These are phyloP conservation scores for Urophycis tenuis DNA, from an alignment of 2,797 vertebrate species.

Conservation along the genomic window DNA sequence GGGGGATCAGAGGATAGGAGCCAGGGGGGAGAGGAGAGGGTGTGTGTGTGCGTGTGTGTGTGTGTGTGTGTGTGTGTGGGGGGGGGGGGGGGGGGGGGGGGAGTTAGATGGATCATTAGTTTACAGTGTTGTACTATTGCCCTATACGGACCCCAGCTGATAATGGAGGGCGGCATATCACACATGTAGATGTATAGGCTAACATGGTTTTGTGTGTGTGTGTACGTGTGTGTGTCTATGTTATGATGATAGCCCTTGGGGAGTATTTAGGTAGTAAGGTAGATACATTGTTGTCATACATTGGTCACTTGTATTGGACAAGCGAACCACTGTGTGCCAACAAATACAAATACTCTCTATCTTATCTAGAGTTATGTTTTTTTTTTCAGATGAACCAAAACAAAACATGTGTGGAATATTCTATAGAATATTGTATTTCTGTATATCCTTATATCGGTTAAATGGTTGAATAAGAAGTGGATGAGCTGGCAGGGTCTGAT, in stretches of 20 bases:
- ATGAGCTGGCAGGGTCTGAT: background rate
- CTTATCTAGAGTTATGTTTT: background rate
- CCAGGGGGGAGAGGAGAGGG: no score
- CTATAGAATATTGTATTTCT: no score
- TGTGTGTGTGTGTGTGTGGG: no score
- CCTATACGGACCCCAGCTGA: conserved; percentile 59
- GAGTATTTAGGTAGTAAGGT: conserved; percentile 5
- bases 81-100: background rate
- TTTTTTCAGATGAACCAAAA: background rate
- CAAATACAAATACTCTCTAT: background rate
- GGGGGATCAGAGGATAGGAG: background rate
- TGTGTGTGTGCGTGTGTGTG: no score
- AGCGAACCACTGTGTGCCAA: no score
- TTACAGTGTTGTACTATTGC: conserved; percentile 68
- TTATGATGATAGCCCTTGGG: conserved; percentile 23
- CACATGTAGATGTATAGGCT: conserved; percentile 48
- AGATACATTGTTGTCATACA: background rate
- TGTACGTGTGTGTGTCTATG: conserved; percentile 13
- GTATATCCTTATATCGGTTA: no score
- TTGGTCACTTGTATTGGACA: background rate
- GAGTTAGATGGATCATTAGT: conserved; percentile 70
- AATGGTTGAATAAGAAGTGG: background rate
- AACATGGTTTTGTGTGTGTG: conserved; percentile 32
- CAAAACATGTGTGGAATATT: background rate
- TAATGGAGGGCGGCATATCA: conserved; percentile 44